Base-by-base conservation (phyloP, 1,140 invertebrate genomes). In the Chrysoperla carnea region DNA sequence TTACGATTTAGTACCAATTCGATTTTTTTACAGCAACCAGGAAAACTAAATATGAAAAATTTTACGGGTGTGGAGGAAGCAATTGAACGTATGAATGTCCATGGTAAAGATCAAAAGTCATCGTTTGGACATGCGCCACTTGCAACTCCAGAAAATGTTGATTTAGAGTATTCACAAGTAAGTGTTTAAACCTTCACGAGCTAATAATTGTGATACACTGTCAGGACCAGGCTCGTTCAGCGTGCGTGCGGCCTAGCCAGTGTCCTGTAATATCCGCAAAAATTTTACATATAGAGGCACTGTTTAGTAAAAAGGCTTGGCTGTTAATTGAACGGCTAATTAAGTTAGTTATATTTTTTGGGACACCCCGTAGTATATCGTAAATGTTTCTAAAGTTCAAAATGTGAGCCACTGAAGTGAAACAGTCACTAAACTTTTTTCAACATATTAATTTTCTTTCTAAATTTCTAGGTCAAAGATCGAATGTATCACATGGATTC, bases 11-110 rank as follows among this genome's bases (percentile, higher is more conserved):
- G 2, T 9, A 11, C 29, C 51, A 53, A 53, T 56, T 48, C 54
- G 51, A 44, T 58, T 57, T 54, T 54, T 47, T 65, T 65, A 39
- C 58, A 80, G 69, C 83, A 87, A 72, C 84, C 85, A 6, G 86
- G 86, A 39, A 90, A 89, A 68, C 67, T 91, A 50, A 87, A 91
- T 58, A 69, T 90, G 64, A 88, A 87, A 59, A 86, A 87, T 58
- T 91, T 81, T 62, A 78, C 83, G 15, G 75, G 87, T 55, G 84
- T 91, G 11, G 86, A 84, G 47, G 84, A 89, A 57, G 85, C 84
- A n/a, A 76, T 82, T 51, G 76, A 77, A 31, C 66, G 78, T 51
- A 79, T 85, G 75, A 82, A 76, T 52, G 67, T 84, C 46, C 70
- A 66, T 36, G 68, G 72, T 40, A 73, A 73, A 48, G 66, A 70